phyloP scores from a whole-genome alignment of 2,888 invertebrate species.

The Eumacrocentrus americanus region DNA sequence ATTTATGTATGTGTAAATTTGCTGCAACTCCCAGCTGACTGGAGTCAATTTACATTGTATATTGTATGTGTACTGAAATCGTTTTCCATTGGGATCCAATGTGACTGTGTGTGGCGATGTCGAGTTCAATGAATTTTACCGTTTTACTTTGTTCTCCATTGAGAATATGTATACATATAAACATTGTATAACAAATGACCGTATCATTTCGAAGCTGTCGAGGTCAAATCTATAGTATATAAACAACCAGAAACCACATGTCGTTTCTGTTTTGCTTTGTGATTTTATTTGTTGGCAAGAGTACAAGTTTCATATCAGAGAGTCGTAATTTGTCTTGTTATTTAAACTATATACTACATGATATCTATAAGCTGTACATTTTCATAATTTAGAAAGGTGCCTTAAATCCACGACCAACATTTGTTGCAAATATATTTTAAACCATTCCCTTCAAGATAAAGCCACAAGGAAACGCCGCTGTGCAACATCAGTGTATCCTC shows the following conservation, averaged over 20 bases:
- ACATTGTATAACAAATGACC: conserved; percentile 28
- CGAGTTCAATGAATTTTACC: conserved; percentile 29
- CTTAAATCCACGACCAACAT: background rate
- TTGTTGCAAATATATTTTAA: conserved; percentile 7
- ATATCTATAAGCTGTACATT: too few species aligned
- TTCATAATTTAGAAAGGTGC: too few species aligned
- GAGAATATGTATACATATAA: conserved; percentile 19
- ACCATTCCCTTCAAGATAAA: conserved; percentile 3
- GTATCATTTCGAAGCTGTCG: conserved; percentile 8
- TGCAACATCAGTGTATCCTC: background rate
- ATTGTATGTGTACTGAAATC: background rate
- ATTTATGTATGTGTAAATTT: background rate
- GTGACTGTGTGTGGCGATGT: conserved; percentile 20
- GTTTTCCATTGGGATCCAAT: background rate
- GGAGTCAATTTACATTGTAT: background rate
- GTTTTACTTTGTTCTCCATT: conserved; percentile 24
- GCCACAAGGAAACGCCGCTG: conserved; percentile 9
- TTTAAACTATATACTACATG: too few species aligned
- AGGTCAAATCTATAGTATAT: background rate
- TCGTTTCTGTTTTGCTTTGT: background rate
- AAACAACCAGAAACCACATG: background rate
- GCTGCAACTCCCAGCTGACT: background rate
- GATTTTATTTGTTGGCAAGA: background rate
- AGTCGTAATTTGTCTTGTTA: too few species aligned
- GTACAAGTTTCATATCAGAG: too few species aligned